Percentiles rank a stretch among this genome's conserved stretches.
phyloP scores from a whole-genome alignment of 2,888 invertebrate species.

The Metopia argyrocephala region DNA sequence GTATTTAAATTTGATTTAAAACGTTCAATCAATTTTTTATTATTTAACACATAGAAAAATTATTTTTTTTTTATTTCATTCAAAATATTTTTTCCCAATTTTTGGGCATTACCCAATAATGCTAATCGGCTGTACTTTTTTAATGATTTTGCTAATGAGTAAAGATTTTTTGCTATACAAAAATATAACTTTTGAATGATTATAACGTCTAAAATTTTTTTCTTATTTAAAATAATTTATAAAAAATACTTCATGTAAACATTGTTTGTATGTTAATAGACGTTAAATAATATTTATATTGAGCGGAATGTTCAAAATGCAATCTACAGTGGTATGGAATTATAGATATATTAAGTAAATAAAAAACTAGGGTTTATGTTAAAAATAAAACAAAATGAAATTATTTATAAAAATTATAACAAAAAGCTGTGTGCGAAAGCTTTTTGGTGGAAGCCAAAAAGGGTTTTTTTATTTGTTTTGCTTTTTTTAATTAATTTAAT shows the following conservation, averaged over 20 bases:
- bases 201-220: too few relatives aligned
- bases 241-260: background rate
- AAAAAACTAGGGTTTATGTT: too few relatives aligned
- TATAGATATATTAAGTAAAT: too few relatives aligned
- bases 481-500: too few relatives aligned
- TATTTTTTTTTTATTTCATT: background rate
- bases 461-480: too few relatives aligned
- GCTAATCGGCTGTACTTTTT: background rate
- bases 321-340: background rate
- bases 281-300: background rate
- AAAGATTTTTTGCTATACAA: background rate
- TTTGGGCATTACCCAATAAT: slow-evolving; percentile 34
- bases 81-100: background rate
- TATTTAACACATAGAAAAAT: slow-evolving; percentile 47
- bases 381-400: too few relatives aligned
- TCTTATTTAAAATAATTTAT: background rate
- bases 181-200: background rate
- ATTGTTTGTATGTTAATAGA: background rate
- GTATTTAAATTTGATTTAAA: too few relatives aligned
- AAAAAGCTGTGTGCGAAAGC: too few relatives aligned
- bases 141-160: background rate
- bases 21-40: slow-evolving; percentile 39
- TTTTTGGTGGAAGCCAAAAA: too few relatives aligned
- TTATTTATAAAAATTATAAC: too few relatives aligned
- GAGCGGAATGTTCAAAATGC: slow-evolving; percentile 3